These are phyloP conservation scores for Bombus pascuorum DNA, from an alignment of 1,140 invertebrate genomes.

Conservation along the genomic window DNA sequence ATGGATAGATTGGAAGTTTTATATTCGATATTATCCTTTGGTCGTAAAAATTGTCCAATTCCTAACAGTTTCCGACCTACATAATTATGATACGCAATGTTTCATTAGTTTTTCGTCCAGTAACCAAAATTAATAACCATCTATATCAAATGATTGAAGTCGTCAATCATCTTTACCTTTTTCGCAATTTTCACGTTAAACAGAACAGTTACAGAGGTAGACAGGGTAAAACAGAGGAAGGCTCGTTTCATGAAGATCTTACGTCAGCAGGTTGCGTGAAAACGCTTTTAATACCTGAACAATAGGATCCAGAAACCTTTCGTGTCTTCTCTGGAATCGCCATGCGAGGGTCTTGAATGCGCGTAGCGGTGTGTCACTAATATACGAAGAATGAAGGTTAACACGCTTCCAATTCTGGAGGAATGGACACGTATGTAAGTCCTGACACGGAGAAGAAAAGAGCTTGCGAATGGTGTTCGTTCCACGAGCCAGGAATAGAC, in stretches of 20 bases:
- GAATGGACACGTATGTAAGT: not conserved
- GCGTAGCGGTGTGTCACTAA: constrained; percentile 58
- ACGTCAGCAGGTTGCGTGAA: constrained; percentile 11
- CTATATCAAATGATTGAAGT: no score
- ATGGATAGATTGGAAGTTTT: no score
- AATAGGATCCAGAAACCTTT: constrained; percentile 35
- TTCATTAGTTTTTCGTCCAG: no score
- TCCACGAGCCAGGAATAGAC: not conserved
- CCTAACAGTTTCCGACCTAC: no score
- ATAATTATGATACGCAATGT: no score
- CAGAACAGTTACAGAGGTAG: no score
- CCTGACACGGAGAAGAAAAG: constrained; percentile 19
- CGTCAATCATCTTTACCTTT: no score
- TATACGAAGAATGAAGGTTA: constrained; percentile 56
- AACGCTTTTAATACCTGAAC: constrained; percentile 40
- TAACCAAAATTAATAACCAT: no score
- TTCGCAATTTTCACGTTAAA: no score
- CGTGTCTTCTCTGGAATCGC: constrained; percentile 18
- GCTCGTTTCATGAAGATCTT: not conserved
- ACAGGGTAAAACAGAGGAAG: not conserved
- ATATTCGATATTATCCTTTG: no score
- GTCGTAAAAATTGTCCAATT: no score
- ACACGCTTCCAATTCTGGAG: not conserved
- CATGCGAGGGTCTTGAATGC: constrained; percentile 45
- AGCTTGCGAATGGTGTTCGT: not conserved